Evolutionary conservation across 2,888 invertebrate species (phyloP), one percentile per base, ranked within the genome.

Genomic region (Bellardia bayeri): DNA sequence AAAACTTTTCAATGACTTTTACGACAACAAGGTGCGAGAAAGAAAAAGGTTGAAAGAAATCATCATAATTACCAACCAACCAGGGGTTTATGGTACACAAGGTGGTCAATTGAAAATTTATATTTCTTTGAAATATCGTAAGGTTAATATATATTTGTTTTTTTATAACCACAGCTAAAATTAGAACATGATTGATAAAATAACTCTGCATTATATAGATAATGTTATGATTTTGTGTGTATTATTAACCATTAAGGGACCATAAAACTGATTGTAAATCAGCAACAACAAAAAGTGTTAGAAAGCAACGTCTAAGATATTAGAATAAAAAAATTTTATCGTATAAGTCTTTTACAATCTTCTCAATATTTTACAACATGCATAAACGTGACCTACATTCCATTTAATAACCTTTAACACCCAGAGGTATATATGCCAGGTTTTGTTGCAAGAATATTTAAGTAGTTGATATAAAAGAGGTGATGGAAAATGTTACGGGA

Each of bases 221-320:
- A 51, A 51, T 51, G 6, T 5, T 51, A 51, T 51, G 13, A 13
- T 51, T 51, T 14, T 42, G n/a, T 16, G 30, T 13, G 68, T 51
- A 33, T 49, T 49, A 51, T 51, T 69, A 42, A 23, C 16, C 66
- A 66, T 69, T 69, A 69, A 49, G n/a, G 63, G n/a, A 37, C 37
- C 45, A 66, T 66, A 66, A 66, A 66, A 66, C 16, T 11, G 45
- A 45, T 45, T 66, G 7, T 45, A 45, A 66, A 45, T 6, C 23
- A 23, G 11, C 23, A 56, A 11, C 45, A 45, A 45, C 11, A 45
- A 45, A 16, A 16, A 54, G 2, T 16, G 7, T 6, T 5, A 54
- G 8, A 16, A 54, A 54, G n/a, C 7, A 5, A 23, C 8, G 1
- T 2, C 16, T 2, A 0, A 6, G 16, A 8, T 51, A 51, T 3